Evolutionary conservation across 2,113 vertebrate species (phyloP).

Genomic region (Lipophrys pholis): DNA sequence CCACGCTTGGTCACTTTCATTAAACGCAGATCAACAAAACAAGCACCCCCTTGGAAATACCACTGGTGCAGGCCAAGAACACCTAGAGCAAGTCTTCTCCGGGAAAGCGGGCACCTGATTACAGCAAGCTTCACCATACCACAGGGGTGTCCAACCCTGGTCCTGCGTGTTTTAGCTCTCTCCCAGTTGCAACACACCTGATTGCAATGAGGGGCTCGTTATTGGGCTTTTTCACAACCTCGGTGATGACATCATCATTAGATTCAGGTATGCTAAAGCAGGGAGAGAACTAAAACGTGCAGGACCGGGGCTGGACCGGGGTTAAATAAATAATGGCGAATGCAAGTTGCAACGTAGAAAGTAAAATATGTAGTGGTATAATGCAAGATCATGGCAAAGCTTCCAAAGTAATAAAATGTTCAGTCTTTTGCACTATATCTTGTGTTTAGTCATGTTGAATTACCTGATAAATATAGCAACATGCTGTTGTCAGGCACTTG

Average conservation of each 20-base stretch:
- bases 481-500: slow-evolving; percentile 37
- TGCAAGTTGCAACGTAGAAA: no score
- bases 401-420: background rate
- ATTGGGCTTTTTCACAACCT: no score
- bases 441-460: slow-evolving; percentile 46
- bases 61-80: slow-evolving; percentile 6
- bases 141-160: no score
- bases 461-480: slow-evolving; percentile 64
- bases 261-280: no score
- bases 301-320: no score
- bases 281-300: no score
- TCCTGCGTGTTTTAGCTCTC: no score
- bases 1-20: slow-evolving; percentile 69
- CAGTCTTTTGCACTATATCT: slow-evolving; percentile 42
- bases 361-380: background rate
- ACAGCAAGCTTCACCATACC: slow-evolving; percentile 4
- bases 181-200: no score
- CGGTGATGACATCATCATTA: no score
- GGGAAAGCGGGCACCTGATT: slow-evolving; percentile 30
- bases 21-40: slow-evolving; percentile 74
- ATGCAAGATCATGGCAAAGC: background rate
- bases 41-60: slow-evolving; percentile 15
- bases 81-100: slow-evolving; percentile 13
- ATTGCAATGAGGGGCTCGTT: no score
- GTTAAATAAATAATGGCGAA: no score